A percentile compares a stretch with the other conserved stretches of the same genome.
Evolutionary conservation across 2,797 vertebrate genomes (phyloP).

Genomic region (Hydrophis major): DNA sequence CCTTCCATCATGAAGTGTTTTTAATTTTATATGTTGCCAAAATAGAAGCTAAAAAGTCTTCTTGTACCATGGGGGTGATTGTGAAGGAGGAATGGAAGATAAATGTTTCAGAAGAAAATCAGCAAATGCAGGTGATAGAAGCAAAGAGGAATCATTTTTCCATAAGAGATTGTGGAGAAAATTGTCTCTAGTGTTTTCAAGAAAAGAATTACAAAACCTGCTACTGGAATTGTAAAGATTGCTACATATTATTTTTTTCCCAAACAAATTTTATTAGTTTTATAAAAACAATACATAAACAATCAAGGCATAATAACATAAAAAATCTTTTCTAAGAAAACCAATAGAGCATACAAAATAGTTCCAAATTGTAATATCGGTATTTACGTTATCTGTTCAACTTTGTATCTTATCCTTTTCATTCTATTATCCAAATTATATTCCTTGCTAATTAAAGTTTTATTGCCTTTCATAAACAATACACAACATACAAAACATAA

Average conservation of each 20-base stretch:
- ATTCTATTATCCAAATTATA: too few species aligned
- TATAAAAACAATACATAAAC: too few species aligned
- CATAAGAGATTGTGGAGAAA: not conserved
- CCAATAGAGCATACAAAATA: too few species aligned
- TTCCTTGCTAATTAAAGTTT: too few species aligned
- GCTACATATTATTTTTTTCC: not conserved
- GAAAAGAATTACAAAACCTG: not conserved
- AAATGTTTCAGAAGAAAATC: slow-evolving; percentile 5
- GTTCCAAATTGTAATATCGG: too few species aligned
- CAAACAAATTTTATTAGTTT: too few species aligned
- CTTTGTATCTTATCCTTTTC: too few species aligned
- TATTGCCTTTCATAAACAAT: too few species aligned
- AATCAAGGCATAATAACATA: too few species aligned
- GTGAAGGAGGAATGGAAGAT: not conserved
- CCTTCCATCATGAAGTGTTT: slow-evolving; percentile 30
- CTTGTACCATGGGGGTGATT: not conserved
- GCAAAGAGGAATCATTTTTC: not conserved
- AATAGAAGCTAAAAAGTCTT: slow-evolving; percentile 30
- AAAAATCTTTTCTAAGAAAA: too few species aligned
- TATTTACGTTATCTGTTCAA: too few species aligned
- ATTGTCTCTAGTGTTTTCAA: not conserved
- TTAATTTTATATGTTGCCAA: slow-evolving; percentile 48
- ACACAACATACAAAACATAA: too few species aligned
- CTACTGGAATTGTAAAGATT: not conserved
- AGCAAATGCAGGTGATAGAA: not conserved